Evolutionary conservation across 2,888 invertebrate species (phyloP).

Genomic region (Balanococcus diminutus): DNA sequence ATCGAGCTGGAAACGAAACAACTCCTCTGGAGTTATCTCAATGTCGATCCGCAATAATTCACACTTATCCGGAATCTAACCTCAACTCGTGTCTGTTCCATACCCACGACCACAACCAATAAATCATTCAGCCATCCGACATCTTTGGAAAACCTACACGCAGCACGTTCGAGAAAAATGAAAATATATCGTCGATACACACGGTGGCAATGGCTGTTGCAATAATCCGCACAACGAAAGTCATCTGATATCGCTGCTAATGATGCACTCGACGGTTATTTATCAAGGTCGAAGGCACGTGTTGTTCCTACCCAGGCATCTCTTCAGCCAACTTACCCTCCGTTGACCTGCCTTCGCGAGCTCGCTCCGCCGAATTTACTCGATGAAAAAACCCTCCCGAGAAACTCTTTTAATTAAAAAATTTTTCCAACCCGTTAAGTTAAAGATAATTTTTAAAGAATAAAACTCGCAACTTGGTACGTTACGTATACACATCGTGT

Average conservation of each 20-base stretch:
- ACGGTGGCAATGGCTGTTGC: not conserved
- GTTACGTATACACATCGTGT: not conserved
- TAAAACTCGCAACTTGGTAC: not conserved
- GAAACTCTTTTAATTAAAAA: not conserved
- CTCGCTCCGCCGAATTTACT: not conserved
- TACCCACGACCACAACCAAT: not conserved
- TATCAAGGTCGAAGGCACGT: slow-evolving; percentile 17
- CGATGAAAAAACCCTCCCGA: not conserved
- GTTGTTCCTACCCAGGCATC: not conserved
- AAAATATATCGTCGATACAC: not conserved
- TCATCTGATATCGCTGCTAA: not conserved
- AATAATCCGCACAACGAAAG: not conserved
- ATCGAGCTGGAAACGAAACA: too few relatives aligned
- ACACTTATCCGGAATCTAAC: not conserved
- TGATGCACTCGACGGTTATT: not conserved
- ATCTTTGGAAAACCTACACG: not conserved
- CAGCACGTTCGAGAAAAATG: not conserved
- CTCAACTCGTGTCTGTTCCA: not conserved
- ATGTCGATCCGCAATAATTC: not conserved
- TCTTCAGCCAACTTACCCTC: not conserved
- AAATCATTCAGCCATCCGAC: not conserved
- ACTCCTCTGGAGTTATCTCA: too few relatives aligned
- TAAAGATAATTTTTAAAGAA: not conserved
- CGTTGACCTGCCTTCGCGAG: not conserved
- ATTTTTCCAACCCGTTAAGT: not conserved